Evolutionary conservation across 2,797 vertebrate genomes (phyloP).

Genomic region (Enteromius mattozi): DNA sequence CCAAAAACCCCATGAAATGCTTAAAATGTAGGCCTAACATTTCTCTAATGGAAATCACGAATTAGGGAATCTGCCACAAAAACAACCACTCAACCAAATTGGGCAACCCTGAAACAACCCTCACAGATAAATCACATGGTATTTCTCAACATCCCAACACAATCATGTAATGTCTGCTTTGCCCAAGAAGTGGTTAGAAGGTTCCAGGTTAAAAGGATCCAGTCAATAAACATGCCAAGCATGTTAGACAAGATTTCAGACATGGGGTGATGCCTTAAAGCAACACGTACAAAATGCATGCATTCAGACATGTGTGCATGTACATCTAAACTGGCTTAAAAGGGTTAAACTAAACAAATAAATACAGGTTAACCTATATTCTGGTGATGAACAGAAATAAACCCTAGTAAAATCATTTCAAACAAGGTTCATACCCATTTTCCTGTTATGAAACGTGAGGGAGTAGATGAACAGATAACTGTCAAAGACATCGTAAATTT

Average conservation of each 20-base stretch:
- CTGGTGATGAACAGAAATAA: background rate
- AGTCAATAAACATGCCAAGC: constrained; percentile 52
- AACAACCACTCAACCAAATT: constrained; percentile 27
- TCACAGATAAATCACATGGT: constrained; percentile 1
- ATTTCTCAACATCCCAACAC: background rate
- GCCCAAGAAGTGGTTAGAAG: background rate
- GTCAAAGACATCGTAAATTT: too few species aligned
- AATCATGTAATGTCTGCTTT: background rate
- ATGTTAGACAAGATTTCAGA: constrained; percentile 42
- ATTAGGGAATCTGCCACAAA: background rate
- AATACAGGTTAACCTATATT: constrained; percentile 10
- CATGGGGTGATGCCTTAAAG: constrained; percentile 15
- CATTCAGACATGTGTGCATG: background rate
- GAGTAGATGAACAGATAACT: background rate
- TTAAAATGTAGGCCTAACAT: background rate
- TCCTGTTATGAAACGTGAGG: background rate
- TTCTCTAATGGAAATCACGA: background rate
- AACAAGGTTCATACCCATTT: background rate
- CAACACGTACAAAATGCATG: constrained; percentile 21
- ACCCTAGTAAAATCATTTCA: background rate
- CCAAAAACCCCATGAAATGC: background rate
- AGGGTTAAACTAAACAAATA: background rate
- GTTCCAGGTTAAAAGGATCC: constrained; percentile 17
- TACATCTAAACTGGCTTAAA: background rate
- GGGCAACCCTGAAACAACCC: constrained; percentile 15